Base-by-base conservation (phyloP, 2,888 invertebrate genomes). In the Netelia melanura region DNA sequence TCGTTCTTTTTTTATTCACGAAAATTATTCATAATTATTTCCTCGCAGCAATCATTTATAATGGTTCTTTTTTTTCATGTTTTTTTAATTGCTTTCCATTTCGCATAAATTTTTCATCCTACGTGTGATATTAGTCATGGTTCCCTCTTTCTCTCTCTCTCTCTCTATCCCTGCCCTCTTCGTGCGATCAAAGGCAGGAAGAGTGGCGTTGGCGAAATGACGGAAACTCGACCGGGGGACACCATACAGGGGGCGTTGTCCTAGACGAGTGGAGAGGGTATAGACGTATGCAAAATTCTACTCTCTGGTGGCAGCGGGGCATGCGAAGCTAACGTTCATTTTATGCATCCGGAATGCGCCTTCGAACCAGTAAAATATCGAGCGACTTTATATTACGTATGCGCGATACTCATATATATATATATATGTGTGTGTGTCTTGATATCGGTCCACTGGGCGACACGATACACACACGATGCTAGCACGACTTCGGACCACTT, bases 321-420 rank as follows among this genome's bases (percentile, higher is more conserved):
- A 89, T 90, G 90, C 90, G 88, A 90, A 89, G 89, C 90, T 90
- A 91, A 91, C 90, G 91, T 91, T 89, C 91, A 88, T 91, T 92
- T 92, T 91, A 91, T 92, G 91, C 91, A 90, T 91, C 90, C 90
- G 89, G 89, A 91, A 91, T 92, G 88, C 89, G 88, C 90, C 88
- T 90, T 90, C 90, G 90, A 92, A 90, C 90, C 88, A 88, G 88
- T 89, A 89, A 91, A 91, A 90, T 92, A 92, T 91, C 91, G 92
- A 92, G 89, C 90, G 90, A 89, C 88, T 89, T 85, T 89, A 87
- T 89, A 89, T 89, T 88, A 89, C 89, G 86, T 90, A 87, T 89
- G 88, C 89, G 85, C 87, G 56, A 52, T 85, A 89, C 89, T 64
- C 44, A 68, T 61, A 44, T 52, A 43, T 74, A 25, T 61, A 21